Evolutionary conservation across 2,113 vertebrate genomes (phyloP), one percentile per base, ranked within the genome.

Genomic region (Pachycephala philippinensis): DNA sequence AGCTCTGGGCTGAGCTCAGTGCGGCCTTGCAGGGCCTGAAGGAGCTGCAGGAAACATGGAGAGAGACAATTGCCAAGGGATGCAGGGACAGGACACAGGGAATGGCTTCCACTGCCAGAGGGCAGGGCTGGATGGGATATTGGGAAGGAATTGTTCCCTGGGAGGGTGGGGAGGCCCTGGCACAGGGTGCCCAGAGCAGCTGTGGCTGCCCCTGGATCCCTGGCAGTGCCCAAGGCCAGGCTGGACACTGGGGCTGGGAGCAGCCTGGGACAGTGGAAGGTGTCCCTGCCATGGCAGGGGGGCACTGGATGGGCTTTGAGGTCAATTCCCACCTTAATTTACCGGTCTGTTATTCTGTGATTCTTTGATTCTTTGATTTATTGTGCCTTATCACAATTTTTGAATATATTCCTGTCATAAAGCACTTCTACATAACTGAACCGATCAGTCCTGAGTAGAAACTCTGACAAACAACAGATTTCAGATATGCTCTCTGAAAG

Each of bases 251-350:
- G 20, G 44, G n/a, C 61, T 68, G 2, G 50, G 52, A 56, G 50
- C 26, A 54, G 7, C n/a, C 42, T 82, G 66, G 45, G 17, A 18
- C 1, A 45, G 17, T 18, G 49, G 18, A 0, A 72, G 13, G 27
- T 4, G 47, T 33, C 57, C 27, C 47, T 45, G 33, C 20, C 21
- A 7, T 14, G 76, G 31, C 8, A 4, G 24, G 60, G 26, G 37
- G 69, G 9, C 0, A 23, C 1, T 11, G 23, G 69, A 1, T 17
- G 28, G 4, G 4, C 0, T 56, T 35, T 49, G 1, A 1, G 40
- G 6, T 49, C 13, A 10, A 8, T n/a, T 20, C 30, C 19, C 18
- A 42, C 52, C 13, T 33, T 56, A n/a, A 37, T 27, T 53, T 21
- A 20, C 24, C 10, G 7, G 39, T 47, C 23, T 47, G 23, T 47